Evolutionary conservation across 2,888 invertebrate species (phyloP).

Genomic region (Drosophila cognata): DNA sequence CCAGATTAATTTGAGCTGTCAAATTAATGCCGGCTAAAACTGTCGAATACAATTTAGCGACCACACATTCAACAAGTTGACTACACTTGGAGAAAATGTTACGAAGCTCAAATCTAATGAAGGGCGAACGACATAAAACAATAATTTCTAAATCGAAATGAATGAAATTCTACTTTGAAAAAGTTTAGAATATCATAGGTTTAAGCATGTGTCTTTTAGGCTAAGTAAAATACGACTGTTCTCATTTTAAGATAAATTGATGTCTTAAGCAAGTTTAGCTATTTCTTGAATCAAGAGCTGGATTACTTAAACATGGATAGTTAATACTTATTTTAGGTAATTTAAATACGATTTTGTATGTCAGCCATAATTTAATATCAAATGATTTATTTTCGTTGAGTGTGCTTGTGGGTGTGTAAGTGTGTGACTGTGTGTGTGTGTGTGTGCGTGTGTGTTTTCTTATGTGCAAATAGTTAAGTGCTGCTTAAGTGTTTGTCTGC

Average conservation of each 20-base stretch:
- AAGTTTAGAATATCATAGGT: not conserved
- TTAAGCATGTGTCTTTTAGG: not conserved
- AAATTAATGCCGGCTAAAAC: conserved; percentile 36
- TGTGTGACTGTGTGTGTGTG: conserved; percentile 15
- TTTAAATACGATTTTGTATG: not conserved
- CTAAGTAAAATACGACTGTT: not conserved
- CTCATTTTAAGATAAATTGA: not conserved
- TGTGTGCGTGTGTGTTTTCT: conserved; percentile 14
- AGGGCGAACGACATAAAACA: not conserved
- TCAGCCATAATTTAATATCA: not conserved
- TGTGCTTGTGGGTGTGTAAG: conserved; percentile 17
- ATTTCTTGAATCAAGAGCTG: not conserved
- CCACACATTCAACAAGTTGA: conserved; percentile 17
- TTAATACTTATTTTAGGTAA: not conserved
- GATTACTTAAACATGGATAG: not conserved
- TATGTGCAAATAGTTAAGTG: conserved; percentile 64
- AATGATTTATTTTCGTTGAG: not conserved
- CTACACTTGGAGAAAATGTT: conserved; percentile 1
- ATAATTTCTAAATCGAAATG: not conserved
- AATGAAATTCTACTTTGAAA: not conserved
- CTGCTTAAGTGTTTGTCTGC: conserved; percentile 58
- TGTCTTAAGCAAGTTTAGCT: not conserved
- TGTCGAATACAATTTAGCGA: conserved; percentile 33
- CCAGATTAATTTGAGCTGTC: conserved; percentile 37
- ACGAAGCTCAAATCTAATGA: not conserved